Percentiles rank a stretch among this genome's conserved stretches.
Evolutionary conservation across 2,797 vertebrate genomes (phyloP).

Genomic region (Squalus acanthias): DNA sequence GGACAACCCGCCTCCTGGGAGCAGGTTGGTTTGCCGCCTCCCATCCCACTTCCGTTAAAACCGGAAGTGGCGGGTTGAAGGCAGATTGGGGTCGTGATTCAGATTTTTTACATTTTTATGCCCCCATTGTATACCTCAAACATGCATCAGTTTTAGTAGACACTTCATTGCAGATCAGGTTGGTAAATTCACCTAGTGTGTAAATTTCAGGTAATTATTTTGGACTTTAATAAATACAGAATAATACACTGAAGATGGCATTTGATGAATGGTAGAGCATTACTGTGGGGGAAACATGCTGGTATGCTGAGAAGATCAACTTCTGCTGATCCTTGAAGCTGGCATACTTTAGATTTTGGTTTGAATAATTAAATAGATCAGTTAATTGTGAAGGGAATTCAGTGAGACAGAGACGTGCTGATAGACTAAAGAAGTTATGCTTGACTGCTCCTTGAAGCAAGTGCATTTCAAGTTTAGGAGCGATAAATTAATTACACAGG

Average conservation of each 20-base stretch:
- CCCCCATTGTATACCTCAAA: background rate
- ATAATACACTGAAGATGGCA: background rate
- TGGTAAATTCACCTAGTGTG: background rate
- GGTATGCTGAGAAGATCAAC: background rate
- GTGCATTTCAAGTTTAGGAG: background rate
- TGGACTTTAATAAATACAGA: background rate
- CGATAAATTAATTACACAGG: constrained; percentile 25
- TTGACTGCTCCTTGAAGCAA: background rate
- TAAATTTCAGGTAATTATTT: background rate
- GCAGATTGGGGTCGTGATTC: background rate
- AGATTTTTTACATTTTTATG: background rate
- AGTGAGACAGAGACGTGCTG: background rate
- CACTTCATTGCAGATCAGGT: background rate
- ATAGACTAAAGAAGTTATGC: background rate
- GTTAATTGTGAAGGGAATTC: constrained; percentile 29
- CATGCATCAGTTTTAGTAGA: background rate
- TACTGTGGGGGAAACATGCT: background rate
- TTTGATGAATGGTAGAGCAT: background rate
- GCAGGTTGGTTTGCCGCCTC: background rate
- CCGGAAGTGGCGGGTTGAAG: background rate
- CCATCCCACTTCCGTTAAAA: background rate
- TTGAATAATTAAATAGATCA: constrained; percentile 29
- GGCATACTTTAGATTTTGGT: background rate
- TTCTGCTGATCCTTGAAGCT: background rate
- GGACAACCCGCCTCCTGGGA: too few relatives aligned